Evolutionary conservation across 1,140 invertebrate genomes (phyloP).

Genomic region (Drosophila pectinifera): DNA sequence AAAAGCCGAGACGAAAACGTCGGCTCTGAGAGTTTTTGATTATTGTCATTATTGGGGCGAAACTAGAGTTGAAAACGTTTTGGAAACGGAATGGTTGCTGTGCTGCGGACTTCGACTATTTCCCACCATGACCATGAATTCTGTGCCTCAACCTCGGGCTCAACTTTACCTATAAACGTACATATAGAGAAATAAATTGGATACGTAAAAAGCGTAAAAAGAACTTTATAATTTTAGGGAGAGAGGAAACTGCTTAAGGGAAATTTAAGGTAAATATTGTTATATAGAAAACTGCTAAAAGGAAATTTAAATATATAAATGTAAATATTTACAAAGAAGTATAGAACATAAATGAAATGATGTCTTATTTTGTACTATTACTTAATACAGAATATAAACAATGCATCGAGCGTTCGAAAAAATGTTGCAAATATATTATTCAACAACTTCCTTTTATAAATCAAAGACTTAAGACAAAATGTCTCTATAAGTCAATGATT

Average conservation of each 20-base stretch:
- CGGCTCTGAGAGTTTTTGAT: conserved; percentile 79
- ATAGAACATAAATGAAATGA: too few relatives aligned
- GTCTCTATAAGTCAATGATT: too few relatives aligned
- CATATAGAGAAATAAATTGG: background rate
- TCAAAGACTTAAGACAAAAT: too few relatives aligned
- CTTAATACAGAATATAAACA: too few relatives aligned
- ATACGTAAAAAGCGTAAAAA: background rate
- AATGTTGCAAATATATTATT: too few relatives aligned
- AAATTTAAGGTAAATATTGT: background rate
- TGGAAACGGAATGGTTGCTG: conserved; percentile 35
- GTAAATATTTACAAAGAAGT: too few relatives aligned
- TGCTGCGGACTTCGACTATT: conserved; percentile 50
- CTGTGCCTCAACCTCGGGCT: conserved; percentile 15
- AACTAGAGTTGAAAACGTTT: conserved; percentile 57
- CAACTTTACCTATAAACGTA: conserved; percentile 6
- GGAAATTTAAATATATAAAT: too few relatives aligned
- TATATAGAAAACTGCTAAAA: too few relatives aligned
- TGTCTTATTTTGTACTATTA: too few relatives aligned
- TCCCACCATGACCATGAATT: conserved; percentile 58
- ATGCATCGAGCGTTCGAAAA: too few relatives aligned
- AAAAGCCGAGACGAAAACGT: conserved; percentile 67
- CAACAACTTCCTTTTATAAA: too few relatives aligned
- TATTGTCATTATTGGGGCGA: conserved; percentile 74
- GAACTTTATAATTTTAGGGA: too few relatives aligned
- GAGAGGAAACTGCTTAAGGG: background rate